These are phyloP conservation scores for Patella pellucida DNA, from an alignment of 2,888 invertebrate species.

Conservation along the genomic window DNA sequence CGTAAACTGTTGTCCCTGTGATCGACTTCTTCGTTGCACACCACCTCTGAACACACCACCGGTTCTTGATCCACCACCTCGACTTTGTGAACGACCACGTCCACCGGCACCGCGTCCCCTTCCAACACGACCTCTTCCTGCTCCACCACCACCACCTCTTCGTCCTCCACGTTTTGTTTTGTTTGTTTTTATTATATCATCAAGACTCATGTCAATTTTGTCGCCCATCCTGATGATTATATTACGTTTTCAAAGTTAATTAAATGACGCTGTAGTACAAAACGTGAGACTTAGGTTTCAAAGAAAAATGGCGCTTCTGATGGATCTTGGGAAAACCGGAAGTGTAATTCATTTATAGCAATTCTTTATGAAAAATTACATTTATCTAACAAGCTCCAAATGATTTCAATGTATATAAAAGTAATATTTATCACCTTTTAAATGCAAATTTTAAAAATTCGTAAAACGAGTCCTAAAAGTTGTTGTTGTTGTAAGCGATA, in stretches of 20 bases:
- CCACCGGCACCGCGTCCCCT: conserved; percentile 64
- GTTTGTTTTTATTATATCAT: conserved; percentile 90
- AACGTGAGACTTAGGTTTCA: conserved; percentile 18
- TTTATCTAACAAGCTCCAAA: too few species aligned
- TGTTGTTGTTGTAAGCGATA: too few species aligned
- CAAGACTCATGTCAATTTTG: conserved; percentile 96
- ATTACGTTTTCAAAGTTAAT: conserved; percentile 12
- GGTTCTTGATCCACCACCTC: conserved; percentile 66
- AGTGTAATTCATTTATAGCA: too few species aligned
- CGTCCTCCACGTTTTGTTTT: conserved; percentile 79
- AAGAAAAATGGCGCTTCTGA: conserved; percentile 45
- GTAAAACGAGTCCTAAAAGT: too few species aligned
- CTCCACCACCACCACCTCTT: conserved; percentile 72
- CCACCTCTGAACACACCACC: conserved; percentile 70
- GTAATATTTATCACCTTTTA: too few species aligned
- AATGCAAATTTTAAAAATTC: too few species aligned
- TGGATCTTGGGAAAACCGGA: conserved; percentile 31
- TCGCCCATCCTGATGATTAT: conserved; percentile 81
- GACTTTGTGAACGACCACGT: conserved; percentile 71
- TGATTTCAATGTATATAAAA: too few species aligned
- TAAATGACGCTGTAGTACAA: conserved; percentile 21
- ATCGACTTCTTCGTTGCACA: conserved; percentile 57
- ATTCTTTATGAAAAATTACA: too few species aligned
- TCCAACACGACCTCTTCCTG: conserved; percentile 68
- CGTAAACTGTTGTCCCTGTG: conserved; percentile 23